A percentile compares a stretch with the other conserved stretches of the same genome.
These are phyloP conservation scores for Chrysogorgia sp. DNA, from an alignment of 92 coral and sea anemone species.

Conservation along the genomic window DNA sequence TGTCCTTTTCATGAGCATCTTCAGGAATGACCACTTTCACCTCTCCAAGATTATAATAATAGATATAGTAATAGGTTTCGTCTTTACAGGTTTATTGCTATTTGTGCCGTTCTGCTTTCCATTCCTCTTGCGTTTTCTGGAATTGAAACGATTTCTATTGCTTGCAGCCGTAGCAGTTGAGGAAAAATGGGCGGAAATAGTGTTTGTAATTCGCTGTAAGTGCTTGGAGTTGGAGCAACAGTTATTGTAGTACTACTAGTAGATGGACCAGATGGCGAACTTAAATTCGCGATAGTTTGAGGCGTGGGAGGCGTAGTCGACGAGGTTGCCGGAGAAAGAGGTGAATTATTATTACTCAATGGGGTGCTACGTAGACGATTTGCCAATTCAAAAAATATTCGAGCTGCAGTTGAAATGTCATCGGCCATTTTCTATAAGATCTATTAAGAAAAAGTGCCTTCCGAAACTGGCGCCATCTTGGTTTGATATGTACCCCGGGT, in stretches of 20 bases:
- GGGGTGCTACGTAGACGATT: conserved; percentile 15
- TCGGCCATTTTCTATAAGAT: conserved; percentile 17
- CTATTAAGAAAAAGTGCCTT: no score
- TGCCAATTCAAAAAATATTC: conserved; percentile 19
- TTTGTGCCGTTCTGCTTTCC: neutral
- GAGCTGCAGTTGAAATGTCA: conserved; percentile 11
- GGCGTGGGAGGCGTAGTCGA: neutral
- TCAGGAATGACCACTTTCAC: conserved; percentile 51
- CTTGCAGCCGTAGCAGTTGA: conserved; percentile 13
- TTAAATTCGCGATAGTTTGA: conserved; percentile 3
- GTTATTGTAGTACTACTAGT: neutral
- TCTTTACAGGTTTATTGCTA: conserved; percentile 25
- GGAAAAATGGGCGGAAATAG: conserved; percentile 44
- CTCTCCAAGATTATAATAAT: conserved; percentile 60
- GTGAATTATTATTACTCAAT: conserved; percentile 8
- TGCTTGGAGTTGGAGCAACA: conserved; percentile 15
- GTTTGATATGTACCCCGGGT: no score
- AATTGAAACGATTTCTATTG: conserved; percentile 7
- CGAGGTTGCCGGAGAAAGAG: conserved; percentile 12
- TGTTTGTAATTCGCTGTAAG: conserved; percentile 24
- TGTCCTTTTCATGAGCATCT: conserved; percentile 49
- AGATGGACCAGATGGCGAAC: neutral
- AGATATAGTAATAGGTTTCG: conserved; percentile 42
- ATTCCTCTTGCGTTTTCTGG: conserved; percentile 14
- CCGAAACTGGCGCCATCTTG: no score